These are phyloP conservation scores for Diprion similis DNA, from an alignment of 1,140 invertebrate genomes.

Conservation along the genomic window DNA sequence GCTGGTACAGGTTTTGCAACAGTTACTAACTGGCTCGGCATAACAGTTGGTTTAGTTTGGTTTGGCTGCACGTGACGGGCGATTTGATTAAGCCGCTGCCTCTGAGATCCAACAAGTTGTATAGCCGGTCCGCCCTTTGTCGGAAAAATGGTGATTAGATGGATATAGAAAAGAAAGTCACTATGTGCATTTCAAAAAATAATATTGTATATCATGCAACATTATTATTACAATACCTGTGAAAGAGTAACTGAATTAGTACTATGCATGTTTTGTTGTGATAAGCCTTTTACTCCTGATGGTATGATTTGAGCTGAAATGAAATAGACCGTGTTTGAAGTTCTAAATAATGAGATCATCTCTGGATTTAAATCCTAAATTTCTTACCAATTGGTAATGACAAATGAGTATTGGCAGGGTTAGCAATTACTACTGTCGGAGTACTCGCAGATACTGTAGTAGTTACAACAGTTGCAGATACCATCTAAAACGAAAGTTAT, in stretches of 20 bases:
- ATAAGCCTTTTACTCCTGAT: slow-evolving; percentile 68
- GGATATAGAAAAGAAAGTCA: slow-evolving; percentile 14
- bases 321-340: slow-evolving; percentile 21
- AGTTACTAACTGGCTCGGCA: slow-evolving; percentile 57
- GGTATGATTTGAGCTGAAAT: slow-evolving; percentile 71
- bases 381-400: slow-evolving; percentile 64
- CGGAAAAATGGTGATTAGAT: background rate
- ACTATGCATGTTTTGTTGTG: slow-evolving; percentile 67
- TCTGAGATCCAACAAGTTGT: slow-evolving; percentile 67
- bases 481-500: slow-evolving; percentile 46
- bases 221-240: slow-evolving; percentile 44
- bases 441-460: slow-evolving; percentile 58
- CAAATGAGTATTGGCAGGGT: slow-evolving; percentile 64
- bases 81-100: slow-evolving; percentile 65
- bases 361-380: slow-evolving; percentile 12
- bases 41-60: slow-evolving; percentile 58
- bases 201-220: slow-evolving; percentile 1
- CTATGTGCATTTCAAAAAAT: background rate
- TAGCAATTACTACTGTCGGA: slow-evolving; percentile 62
- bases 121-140: slow-evolving; percentile 61
- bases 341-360: slow-evolving; percentile 13
- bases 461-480: slow-evolving; percentile 55
- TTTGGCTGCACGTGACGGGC: slow-evolving; percentile 60
- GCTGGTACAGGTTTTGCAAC: slow-evolving; percentile 60
- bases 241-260: slow-evolving; percentile 55